Evolutionary conservation across 2,888 invertebrate genomes (phyloP).

Genomic region (Cremastinae sp.): DNA sequence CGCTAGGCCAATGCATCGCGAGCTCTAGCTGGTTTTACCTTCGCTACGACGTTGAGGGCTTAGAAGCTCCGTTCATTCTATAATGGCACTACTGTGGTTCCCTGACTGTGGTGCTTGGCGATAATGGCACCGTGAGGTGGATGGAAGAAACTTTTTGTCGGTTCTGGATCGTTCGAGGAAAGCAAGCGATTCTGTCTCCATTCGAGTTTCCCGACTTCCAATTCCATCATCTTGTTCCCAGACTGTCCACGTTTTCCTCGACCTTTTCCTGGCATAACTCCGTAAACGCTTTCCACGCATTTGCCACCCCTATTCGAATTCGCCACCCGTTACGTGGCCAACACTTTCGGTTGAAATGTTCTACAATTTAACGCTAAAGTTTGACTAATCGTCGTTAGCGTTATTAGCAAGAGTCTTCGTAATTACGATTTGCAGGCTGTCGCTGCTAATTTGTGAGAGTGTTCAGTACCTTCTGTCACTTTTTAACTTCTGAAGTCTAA

Average conservation of each 20-base stretch:
- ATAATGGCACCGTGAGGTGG: conserved; percentile 43
- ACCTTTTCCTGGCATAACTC: conserved; percentile 40
- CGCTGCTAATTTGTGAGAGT: conserved; percentile 50
- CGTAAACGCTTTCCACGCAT: conserved; percentile 40
- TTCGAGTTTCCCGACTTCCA: conserved; percentile 51
- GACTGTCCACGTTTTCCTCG: conserved; percentile 41
- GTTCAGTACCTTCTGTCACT: conserved; percentile 24
- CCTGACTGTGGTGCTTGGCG: conserved; percentile 38
- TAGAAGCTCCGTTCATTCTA: conserved; percentile 27
- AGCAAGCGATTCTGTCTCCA: conserved; percentile 48
- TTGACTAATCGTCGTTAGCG: conserved; percentile 73
- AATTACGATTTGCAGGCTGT: conserved; percentile 73
- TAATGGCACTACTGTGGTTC: conserved; percentile 43
- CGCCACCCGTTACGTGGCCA: conserved; percentile 29
- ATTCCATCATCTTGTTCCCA: conserved; percentile 59
- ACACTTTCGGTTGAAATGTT: conserved; percentile 51
- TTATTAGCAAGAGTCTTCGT: conserved; percentile 76
- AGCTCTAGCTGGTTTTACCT: conserved; percentile 41
- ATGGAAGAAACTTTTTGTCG: conserved; percentile 68
- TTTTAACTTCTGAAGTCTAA: conserved; percentile 13
- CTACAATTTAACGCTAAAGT: conserved; percentile 70
- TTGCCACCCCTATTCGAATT: conserved; percentile 42
- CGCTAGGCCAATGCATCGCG: conserved; percentile 56
- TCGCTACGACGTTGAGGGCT: conserved; percentile 10
- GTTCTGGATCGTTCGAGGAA: conserved; percentile 57